Percentiles rank a stretch among this genome's conserved stretches.
Conservation (phyloP, 2,797 vertebrate species). For the Pelobates cultripes region DNA sequence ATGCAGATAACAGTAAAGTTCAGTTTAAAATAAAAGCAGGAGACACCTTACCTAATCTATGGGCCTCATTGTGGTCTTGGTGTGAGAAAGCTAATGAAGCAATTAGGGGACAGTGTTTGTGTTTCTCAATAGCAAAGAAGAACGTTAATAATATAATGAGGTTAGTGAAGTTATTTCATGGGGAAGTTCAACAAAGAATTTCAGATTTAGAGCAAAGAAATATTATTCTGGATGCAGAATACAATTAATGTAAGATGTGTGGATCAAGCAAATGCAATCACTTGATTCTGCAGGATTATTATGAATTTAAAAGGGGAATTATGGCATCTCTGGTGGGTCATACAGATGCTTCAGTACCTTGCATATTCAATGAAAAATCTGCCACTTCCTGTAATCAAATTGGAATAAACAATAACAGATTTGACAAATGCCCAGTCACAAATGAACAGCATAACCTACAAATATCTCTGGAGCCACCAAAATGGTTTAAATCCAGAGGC, state of each 20-base stretch:
- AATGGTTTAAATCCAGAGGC: no score
- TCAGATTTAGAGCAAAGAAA: background rate
- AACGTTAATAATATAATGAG: constrained; percentile 3
- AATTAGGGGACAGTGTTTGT: background rate
- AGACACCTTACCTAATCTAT: no score
- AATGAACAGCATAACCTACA: no score
- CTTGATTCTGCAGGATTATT: background rate
- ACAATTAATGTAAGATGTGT: background rate
- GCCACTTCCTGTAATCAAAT: no score
- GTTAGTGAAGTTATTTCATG: constrained; percentile 18
- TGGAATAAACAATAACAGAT: no score
- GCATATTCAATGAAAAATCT: no score
- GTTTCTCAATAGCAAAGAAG: background rate
- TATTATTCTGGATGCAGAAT: background rate
- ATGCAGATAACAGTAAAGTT: constrained; percentile 1
- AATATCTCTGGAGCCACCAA: no score
- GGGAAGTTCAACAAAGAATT: constrained; percentile 1
- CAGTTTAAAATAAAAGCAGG: constrained; percentile 7
- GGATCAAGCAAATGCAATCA: constrained; percentile 4
- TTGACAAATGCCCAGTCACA: no score
- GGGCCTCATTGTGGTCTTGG: background rate
- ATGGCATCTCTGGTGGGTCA: background rate
- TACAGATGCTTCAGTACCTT: background rate
- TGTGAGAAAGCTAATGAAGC: constrained; percentile 28
- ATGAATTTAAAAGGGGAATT: constrained; percentile 13